Base-by-base conservation (phyloP, 35 echinoderm and acorn worm genomes). In the Apostichopus parvimensis region DNA sequence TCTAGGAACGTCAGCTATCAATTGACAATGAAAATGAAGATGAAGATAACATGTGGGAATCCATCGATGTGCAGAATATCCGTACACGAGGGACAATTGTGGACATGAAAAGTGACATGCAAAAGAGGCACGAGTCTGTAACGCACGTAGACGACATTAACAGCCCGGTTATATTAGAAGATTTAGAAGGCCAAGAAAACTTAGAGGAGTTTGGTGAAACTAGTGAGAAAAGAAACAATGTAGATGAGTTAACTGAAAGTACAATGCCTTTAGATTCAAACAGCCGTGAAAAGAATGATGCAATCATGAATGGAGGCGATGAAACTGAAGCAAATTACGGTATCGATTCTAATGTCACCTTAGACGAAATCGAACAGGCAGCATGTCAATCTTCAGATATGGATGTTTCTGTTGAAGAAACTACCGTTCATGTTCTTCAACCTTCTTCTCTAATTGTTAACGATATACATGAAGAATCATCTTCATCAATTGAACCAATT, bases 31-130 rank as follows among this genome's bases (percentile, higher is more conserved):
- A 66, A 58, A 59, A 68, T 28, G 73, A 80, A 92, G 78, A 91
- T 83, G 95, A 96, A 22, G 94, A 93, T 6, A 84, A 93, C 10
- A 79, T 66, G 34, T 97, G 93, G 95, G 57, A 77, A 10, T 53
- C 78, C 5, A 97, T 97, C 84, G 95, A 97, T 54, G 91, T 68
- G 13, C 93, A 94, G 79, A 93, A 97, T 45, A 34, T 97, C 1
- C 79, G 91, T 58, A 97, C 87, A 8, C 93, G 93, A 14, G 87
- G 91, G 18, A 56, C 89, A 10, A 89, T 96, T 11, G 86, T 94
- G 15, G 95, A 96, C 59, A 97, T 97, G 90, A 93, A 77, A 17
- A 77, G 80, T 66, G 93, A 79, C 12, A 78, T 81, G 8, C 87
- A 88, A 54, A 77, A 65, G 59, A 78, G 62, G 23, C 60, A 22